Evolutionary conservation across 2,113 vertebrate species (phyloP).

Genomic region (Corythornis madagascariensis): DNA sequence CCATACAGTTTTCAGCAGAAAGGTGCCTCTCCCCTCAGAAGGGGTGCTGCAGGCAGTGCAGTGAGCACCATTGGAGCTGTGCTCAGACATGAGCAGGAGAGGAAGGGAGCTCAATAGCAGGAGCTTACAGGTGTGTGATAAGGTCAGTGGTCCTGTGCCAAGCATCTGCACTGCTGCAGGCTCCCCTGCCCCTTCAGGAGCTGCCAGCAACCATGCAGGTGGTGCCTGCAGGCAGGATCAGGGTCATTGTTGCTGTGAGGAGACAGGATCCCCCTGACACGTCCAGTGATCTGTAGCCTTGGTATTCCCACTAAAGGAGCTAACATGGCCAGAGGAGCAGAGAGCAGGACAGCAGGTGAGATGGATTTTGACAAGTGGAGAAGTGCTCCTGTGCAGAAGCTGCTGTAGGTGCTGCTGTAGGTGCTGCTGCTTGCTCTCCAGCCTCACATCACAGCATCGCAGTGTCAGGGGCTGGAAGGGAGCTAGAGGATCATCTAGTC

Average conservation of each 20-base stretch:
- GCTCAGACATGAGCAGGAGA: background rate
- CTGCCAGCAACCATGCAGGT: background rate
- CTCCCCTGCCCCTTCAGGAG: background rate
- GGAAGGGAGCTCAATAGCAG: background rate
- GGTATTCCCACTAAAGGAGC: background rate
- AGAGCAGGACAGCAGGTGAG: background rate
- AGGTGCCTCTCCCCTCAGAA: background rate
- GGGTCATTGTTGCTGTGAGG: background rate
- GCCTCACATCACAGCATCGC: background rate
- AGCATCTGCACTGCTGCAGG: background rate
- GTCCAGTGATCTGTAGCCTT: background rate
- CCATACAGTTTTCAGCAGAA: background rate
- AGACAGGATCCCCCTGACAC: background rate
- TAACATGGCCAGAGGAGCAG: conserved; percentile 9
- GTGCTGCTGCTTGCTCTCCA: background rate
- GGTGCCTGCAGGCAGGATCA: background rate
- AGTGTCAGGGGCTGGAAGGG: too few species aligned
- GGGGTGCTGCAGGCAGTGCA: background rate
- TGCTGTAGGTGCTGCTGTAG: too few species aligned
- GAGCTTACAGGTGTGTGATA: background rate
- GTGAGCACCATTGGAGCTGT: background rate
- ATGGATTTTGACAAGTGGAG: conserved; percentile 54
- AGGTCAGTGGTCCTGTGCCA: background rate
- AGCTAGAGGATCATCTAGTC: too few species aligned
- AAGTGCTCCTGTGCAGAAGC: background rate